Evolutionary conservation across 2,888 invertebrate genomes (phyloP), one percentile per base, ranked within the genome.

Genomic region (Athalia rosae): DNA sequence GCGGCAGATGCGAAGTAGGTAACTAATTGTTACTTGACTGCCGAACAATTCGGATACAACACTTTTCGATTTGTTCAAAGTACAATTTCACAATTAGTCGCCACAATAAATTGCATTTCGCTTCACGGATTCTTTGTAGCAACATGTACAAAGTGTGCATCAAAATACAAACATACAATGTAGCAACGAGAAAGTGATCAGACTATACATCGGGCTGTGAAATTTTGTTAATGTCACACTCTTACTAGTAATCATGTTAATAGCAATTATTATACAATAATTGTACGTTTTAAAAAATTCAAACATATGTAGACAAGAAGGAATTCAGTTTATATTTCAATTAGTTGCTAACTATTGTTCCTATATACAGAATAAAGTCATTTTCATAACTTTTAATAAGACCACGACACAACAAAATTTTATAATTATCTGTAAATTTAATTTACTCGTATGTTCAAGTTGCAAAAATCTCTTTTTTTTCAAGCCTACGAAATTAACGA

Each of bases 271-370:
- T 67, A 67, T 67, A 67, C 53, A 67, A 50, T 67, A 53, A 50
- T 67, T 53, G 11, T 28, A 64, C 53, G 50, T 67, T 50, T 67
- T n/a, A 50, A 53, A 67, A 45, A 71, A 58, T 71, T 71, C 43
- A 71, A 71, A 71, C 28, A 4, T 64, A 64, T 47, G 28, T 71
- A 45, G 58, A 43, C 43, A 45, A 71, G 56, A 58, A 56, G 58
- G 69, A 58, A 71, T 56, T 71, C 58, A 71, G 43, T 71, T 58
- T 28, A 58, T 71, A 71, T 45, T 71, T 58, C 45, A 71, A 71
- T 71, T 71, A 71, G 71, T 71, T 71, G 43, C 71, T 71, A 71
- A 71, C 71, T 71, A 71, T 58, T 71, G 56, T 50, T 71, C 58
- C 71, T 71, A 71, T 71, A 71, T 58, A 71, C 56, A 71, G 58